Percentiles rank a stretch among this genome's conserved stretches.
Evolutionary conservation across 2,797 vertebrate species (phyloP).

Genomic region (Pseudomugil tenellus): DNA sequence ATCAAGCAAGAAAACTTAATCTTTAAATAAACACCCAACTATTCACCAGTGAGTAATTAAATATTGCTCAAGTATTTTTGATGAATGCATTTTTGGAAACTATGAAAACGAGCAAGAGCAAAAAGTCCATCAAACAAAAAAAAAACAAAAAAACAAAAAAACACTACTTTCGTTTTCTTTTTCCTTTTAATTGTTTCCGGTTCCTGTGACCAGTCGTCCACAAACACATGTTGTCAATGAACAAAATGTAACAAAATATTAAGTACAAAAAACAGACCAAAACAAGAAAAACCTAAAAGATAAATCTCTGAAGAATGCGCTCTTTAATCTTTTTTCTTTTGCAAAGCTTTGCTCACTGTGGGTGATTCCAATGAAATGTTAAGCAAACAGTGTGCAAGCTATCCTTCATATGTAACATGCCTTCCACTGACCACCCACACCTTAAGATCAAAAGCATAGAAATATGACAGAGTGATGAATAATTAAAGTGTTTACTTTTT

Average conservation of each 20-base stretch:
- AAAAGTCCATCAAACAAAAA: too few relatives aligned
- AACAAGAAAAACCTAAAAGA: constrained; percentile 20
- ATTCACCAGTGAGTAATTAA: too few relatives aligned
- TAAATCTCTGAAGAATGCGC: constrained; percentile 26
- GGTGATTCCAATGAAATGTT: constrained; percentile 37
- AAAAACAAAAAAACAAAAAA: too few relatives aligned
- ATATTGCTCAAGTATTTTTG: too few relatives aligned
- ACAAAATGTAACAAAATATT: constrained; percentile 17
- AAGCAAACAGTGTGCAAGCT: constrained; percentile 23
- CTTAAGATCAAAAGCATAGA: constrained; percentile 55
- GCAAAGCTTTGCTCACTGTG: constrained; percentile 44
- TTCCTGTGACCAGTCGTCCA: too few relatives aligned
- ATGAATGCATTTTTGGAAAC: too few relatives aligned
- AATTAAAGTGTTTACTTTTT: neutral
- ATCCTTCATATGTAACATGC: constrained; percentile 58
- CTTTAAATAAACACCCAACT: neutral
- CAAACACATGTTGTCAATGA: too few relatives aligned
- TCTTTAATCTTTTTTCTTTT: constrained; percentile 50
- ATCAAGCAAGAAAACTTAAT: neutral
- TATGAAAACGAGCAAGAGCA: too few relatives aligned
- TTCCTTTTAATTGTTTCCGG: too few relatives aligned
- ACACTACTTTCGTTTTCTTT: too few relatives aligned
- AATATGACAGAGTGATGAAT: neutral
- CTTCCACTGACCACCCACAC: constrained; percentile 47
- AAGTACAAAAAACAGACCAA: too few relatives aligned